Conservation (phyloP, 2,888 invertebrate species). For the Xiphydria camelus region DNA sequence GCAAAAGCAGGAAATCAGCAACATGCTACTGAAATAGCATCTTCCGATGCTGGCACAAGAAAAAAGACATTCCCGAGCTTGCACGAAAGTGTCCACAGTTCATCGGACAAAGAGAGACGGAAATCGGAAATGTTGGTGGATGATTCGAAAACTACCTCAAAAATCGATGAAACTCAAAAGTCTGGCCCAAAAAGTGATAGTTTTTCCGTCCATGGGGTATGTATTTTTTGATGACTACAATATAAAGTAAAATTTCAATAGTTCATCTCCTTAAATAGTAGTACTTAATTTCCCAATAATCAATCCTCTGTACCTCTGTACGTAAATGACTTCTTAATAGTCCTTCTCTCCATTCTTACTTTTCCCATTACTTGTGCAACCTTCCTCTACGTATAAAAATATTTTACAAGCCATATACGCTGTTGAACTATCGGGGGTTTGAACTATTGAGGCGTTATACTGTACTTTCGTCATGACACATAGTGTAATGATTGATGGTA, state of each 20-base stretch:
- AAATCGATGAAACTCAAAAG: slow-evolving; percentile 29
- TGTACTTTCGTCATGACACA: no score
- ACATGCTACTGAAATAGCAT: slow-evolving; percentile 37
- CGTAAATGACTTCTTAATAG: no score
- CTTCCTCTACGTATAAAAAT: no score
- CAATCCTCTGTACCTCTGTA: no score
- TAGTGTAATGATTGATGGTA: slow-evolving; percentile 15
- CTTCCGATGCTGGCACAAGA: slow-evolving; percentile 43
- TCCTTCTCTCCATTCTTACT: no score
- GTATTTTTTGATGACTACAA: neutral
- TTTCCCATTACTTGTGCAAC: no score
- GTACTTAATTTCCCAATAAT: no score
- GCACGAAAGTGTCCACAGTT: slow-evolving; percentile 54
- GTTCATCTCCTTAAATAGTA: no score
- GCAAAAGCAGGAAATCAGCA: slow-evolving; percentile 30
- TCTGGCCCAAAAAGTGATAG: slow-evolving; percentile 7
- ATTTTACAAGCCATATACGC: no score
- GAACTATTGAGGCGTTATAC: no score
- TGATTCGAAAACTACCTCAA: slow-evolving; percentile 36
- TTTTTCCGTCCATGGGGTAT: slow-evolving; percentile 4
- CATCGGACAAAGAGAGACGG: slow-evolving; percentile 51
- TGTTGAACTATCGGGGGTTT: no score
- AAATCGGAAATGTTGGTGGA: slow-evolving; percentile 35
- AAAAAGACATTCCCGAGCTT: slow-evolving; percentile 52
- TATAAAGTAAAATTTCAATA: neutral